Conservation (phyloP, 2,888 invertebrate genomes). For the Tiliacea citrago region DNA sequence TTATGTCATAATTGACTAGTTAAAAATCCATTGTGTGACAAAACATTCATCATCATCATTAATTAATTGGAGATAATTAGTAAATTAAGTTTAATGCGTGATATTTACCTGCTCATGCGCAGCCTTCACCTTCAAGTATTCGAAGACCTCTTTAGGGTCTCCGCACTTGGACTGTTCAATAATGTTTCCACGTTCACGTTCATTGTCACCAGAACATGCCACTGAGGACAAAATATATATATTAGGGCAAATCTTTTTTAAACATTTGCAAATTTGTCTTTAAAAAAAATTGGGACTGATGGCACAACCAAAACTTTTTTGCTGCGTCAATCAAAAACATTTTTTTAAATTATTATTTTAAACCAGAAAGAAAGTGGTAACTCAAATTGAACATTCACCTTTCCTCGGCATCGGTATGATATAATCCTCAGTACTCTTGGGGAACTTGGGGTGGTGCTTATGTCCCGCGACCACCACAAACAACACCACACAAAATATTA, state of each 20-base stretch:
- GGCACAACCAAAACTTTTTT: too few relatives aligned
- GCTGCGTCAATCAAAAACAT: accelerated
- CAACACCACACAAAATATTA: slow-evolving; percentile 78
- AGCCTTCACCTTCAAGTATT: slow-evolving; percentile 77
- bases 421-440: slow-evolving; percentile 70
- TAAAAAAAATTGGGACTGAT: neutral
- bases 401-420: slow-evolving; percentile 74
- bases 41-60: neutral
- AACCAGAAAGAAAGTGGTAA: slow-evolving; percentile 1
- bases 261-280: too few relatives aligned
- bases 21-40: slow-evolving; percentile 8
- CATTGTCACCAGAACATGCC: slow-evolving; percentile 78
- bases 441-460: slow-evolving; percentile 82
- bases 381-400: slow-evolving; percentile 73
- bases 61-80: slow-evolving; percentile 14
- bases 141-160: slow-evolving; percentile 84
- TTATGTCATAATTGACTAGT: slow-evolving; percentile 17
- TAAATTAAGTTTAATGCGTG: slow-evolving; percentile 12
- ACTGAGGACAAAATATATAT: slow-evolving; percentile 74
- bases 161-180: slow-evolving; percentile 85
- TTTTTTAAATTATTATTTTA: neutral
- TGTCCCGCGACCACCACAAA: slow-evolving; percentile 76
- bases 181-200: slow-evolving; percentile 76
- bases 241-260: neutral
- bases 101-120: slow-evolving; percentile 82